Evolutionary conservation across 2,888 invertebrate genomes (phyloP).

Genomic region (Pocota personata): DNA sequence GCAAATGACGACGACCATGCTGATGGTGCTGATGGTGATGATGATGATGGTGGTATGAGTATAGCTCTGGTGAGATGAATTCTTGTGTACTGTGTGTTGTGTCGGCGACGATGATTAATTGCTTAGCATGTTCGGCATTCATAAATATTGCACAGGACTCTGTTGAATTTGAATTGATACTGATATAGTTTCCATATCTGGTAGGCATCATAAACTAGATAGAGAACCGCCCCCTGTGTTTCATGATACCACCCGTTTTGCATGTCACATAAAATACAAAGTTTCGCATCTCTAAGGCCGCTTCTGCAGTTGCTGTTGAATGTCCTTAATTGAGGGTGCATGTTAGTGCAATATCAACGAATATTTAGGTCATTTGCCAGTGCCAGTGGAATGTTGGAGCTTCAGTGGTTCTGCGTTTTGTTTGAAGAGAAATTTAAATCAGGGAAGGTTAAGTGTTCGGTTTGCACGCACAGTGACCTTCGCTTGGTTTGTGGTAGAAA

Average conservation of each 20-base stretch:
- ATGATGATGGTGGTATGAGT: too few species aligned
- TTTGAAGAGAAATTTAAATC: slow-evolving; percentile 14
- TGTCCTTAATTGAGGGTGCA: slow-evolving; percentile 66
- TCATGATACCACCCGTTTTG: slow-evolving; percentile 28
- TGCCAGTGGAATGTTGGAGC: not conserved
- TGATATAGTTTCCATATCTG: slow-evolving; percentile 61
- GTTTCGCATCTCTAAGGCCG: slow-evolving; percentile 42
- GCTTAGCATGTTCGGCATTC: slow-evolving; percentile 71
- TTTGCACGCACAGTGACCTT: slow-evolving; percentile 36
- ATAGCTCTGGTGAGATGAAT: slow-evolving; percentile 14
- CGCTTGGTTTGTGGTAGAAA: not conserved
- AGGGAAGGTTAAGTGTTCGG: slow-evolving; percentile 23
- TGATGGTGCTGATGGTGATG: slow-evolving; percentile 31
- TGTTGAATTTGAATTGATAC: slow-evolving; percentile 71
- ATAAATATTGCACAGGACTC: slow-evolving; percentile 71
- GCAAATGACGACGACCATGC: not conserved
- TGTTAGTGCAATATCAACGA: slow-evolving; percentile 46
- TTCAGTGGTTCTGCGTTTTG: slow-evolving; percentile 4
- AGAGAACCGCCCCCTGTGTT: not conserved
- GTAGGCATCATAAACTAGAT: slow-evolving; percentile 45
- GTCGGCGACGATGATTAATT: slow-evolving; percentile 70
- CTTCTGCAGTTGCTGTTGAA: slow-evolving; percentile 56
- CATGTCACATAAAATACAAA: slow-evolving; percentile 59
- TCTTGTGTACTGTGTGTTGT: slow-evolving; percentile 51
- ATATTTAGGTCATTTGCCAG: slow-evolving; percentile 60